Percentiles rank a stretch among this genome's conserved stretches.
Conservation (phyloP, 1,140 invertebrate genomes). For the Micrasema minimum region DNA sequence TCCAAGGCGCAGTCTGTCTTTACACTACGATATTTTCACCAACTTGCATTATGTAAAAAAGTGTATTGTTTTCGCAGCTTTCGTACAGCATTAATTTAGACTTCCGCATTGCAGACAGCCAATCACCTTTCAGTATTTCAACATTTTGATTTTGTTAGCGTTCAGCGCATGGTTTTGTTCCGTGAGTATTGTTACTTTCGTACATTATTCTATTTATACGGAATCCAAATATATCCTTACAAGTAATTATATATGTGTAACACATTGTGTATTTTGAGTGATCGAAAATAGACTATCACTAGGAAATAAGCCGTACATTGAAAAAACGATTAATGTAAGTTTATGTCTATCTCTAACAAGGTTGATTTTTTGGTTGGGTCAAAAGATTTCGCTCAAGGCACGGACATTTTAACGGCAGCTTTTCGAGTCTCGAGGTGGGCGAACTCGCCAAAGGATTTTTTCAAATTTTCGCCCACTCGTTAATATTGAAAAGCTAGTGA, state of each 20-base stretch:
- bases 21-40: background rate
- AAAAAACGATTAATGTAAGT: slow-evolving; percentile 8
- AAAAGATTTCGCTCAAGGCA: slow-evolving; percentile 4
- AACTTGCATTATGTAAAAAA: background rate
- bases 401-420: background rate
- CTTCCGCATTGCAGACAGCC: slow-evolving; percentile 21
- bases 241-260: background rate
- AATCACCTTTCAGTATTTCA: slow-evolving; percentile 5
- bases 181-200: background rate
- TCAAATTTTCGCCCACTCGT: slow-evolving; percentile 9
- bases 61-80: slow-evolving; percentile 11
- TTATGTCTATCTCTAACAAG: background rate
- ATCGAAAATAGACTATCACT: background rate
- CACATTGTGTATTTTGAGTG: background rate
- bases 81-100: slow-evolving; percentile 16
- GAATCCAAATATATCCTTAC: background rate
- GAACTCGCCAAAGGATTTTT: slow-evolving; percentile 17
- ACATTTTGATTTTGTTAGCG: slow-evolving; percentile 11
- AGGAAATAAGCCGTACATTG: background rate
- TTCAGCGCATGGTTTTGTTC: too few relatives aligned
- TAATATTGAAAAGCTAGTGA: background rate
- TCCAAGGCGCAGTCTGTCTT: background rate
- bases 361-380: slow-evolving; percentile 4
- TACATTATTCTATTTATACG: background rate
- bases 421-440: slow-evolving; percentile 4